Evolutionary conservation across 1,140 invertebrate species (phyloP).

Genomic region (Diorhabda carinulata): DNA sequence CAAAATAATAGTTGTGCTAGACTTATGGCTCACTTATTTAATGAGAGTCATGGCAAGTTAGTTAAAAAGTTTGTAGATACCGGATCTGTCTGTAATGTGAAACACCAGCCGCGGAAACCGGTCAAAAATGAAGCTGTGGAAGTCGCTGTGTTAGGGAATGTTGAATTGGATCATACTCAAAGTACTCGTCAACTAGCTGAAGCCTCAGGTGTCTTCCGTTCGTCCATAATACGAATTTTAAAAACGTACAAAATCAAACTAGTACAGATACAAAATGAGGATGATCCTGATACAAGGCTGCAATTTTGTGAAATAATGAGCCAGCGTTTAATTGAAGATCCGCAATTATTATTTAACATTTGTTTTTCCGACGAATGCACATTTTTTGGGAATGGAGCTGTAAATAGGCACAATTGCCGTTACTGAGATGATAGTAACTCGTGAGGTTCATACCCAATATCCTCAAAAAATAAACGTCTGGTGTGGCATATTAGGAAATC

Average conservation of each 20-base stretch:
- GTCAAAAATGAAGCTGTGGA: no score
- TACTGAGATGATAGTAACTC: constrained; percentile 5
- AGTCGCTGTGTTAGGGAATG: no score
- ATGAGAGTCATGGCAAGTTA: no score
- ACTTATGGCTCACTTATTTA: no score
- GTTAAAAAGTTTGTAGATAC: no score
- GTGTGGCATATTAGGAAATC: constrained; percentile 2
- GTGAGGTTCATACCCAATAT: constrained; percentile 4
- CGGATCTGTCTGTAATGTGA: no score
- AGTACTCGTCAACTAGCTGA: no score
- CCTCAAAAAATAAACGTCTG: constrained; percentile 10
- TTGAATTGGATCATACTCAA: no score
- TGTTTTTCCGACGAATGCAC: constrained; percentile 17
- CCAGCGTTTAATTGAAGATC: not conserved
- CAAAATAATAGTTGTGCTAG: no score
- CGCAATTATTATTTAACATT: constrained; percentile 12
- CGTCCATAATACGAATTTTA: no score
- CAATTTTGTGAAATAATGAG: constrained; percentile 19
- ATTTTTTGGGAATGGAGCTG: constrained; percentile 7
- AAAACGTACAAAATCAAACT: constrained; percentile 7
- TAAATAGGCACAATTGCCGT: constrained; percentile 16
- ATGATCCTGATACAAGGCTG: constrained; percentile 19
- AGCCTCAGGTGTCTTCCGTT: no score
- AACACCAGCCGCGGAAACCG: no score
- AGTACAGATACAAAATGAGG: constrained; percentile 18